Percentiles rank a stretch among this genome's conserved stretches.
Evolutionary conservation across 2,888 invertebrate genomes (phyloP).

Genomic region (Cheilosia urbana): DNA sequence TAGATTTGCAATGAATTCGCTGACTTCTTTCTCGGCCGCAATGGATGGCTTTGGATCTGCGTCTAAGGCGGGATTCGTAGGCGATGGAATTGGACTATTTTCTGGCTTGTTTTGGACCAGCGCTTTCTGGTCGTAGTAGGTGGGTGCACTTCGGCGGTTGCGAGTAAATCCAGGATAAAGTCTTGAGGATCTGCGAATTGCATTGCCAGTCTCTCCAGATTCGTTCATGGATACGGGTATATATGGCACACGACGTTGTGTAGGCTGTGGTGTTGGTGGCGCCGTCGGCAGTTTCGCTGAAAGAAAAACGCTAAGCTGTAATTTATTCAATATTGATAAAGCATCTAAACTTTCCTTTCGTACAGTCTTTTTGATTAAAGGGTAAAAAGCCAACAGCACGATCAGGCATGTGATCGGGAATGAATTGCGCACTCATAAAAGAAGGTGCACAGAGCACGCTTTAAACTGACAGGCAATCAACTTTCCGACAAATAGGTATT

Average conservation of each 20-base stretch:
- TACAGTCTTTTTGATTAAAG: no score
- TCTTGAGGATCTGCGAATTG: conserved; percentile 80
- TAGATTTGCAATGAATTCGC: conserved; percentile 82
- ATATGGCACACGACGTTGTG: conserved; percentile 78
- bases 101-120: conserved; percentile 25
- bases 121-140: conserved; percentile 24
- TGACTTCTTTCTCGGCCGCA: conserved; percentile 77
- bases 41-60: conserved; percentile 25
- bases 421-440: no score
- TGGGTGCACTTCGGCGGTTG: conserved; percentile 76
- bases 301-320: not conserved
- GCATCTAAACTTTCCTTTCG: no score
- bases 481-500: no score
- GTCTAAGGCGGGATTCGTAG: not conserved
- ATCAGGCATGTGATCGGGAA: no score
- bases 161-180: conserved; percentile 80
- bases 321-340: not conserved
- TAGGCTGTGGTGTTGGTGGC: conserved; percentile 29
- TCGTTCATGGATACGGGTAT: conserved; percentile 82
- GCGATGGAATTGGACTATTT: conserved; percentile 50
- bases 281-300: conserved; percentile 41
- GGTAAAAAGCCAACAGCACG: no score
- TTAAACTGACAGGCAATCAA: no score
- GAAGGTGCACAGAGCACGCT: no score
- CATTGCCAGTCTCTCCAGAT: conserved; percentile 79